Evolutionary conservation across 1,140 invertebrate species (phyloP).

Genomic region (Anthonomus grandis): DNA sequence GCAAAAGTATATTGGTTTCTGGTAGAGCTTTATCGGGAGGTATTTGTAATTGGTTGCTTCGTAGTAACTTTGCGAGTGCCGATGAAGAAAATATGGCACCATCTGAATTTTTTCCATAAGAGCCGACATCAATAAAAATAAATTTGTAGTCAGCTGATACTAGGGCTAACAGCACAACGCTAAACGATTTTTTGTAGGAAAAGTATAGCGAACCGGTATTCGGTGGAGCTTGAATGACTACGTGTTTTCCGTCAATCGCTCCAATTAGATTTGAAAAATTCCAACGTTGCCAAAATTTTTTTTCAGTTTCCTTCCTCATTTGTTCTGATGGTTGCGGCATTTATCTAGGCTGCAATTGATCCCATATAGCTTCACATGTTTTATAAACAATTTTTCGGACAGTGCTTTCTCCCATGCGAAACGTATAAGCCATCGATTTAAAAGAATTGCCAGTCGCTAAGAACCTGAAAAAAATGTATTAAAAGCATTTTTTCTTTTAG

Average conservation of each 20-base stretch:
- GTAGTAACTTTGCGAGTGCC: slow-evolving; percentile 9
- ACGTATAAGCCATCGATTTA: slow-evolving; percentile 18
- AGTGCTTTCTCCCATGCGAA: slow-evolving; percentile 23
- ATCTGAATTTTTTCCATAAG: slow-evolving; percentile 47
- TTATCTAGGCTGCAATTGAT: slow-evolving; percentile 7
- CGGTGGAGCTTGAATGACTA: slow-evolving; percentile 42
- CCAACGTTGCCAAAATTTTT: slow-evolving; percentile 36
- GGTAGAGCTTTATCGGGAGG: slow-evolving; percentile 16
- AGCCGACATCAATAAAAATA: slow-evolving; percentile 50
- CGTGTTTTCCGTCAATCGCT: slow-evolving; percentile 52
- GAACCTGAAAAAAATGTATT: slow-evolving; percentile 6
- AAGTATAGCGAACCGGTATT: slow-evolving; percentile 45
- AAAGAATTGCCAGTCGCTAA: slow-evolving; percentile 13
- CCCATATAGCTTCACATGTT: slow-evolving; percentile 22
- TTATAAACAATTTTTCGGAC: slow-evolving; percentile 24
- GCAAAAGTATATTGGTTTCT: slow-evolving; percentile 15
- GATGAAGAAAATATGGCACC: slow-evolving; percentile 36
- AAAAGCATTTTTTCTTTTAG: not conserved
- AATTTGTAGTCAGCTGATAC: slow-evolving; percentile 52
- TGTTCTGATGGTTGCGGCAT: slow-evolving; percentile 19
- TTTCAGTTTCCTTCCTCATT: slow-evolving; percentile 27
- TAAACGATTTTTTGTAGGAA: slow-evolving; percentile 51
- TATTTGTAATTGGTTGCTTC: slow-evolving; percentile 5
- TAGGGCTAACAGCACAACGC: slow-evolving; percentile 50
- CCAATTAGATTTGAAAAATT: slow-evolving; percentile 46